Percentiles rank a stretch among this genome's conserved stretches.
Conservation (phyloP, 1,140 invertebrate genomes). For the Nebria ingens region DNA sequence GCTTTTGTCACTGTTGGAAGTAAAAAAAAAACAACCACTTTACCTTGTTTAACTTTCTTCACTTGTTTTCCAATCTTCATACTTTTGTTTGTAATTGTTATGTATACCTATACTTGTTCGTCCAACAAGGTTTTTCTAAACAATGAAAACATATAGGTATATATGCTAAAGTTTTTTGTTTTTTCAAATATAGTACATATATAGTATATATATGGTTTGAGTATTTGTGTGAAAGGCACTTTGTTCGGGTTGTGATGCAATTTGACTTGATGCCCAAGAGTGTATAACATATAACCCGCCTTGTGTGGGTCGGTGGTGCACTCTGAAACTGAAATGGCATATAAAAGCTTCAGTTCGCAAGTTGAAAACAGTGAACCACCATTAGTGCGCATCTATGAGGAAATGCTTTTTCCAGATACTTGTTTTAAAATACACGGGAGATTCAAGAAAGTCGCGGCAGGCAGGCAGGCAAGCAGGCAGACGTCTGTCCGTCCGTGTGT, state of each 20-base stretch:
- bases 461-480: not conserved
- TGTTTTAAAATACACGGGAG: constrained; percentile 23
- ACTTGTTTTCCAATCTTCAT: too few species aligned
- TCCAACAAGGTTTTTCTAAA: too few species aligned
- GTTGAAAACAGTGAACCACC: constrained; percentile 20
- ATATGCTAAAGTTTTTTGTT: too few species aligned
- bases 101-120: too few species aligned
- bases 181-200: too few species aligned
- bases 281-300: constrained; percentile 1
- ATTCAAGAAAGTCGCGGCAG: constrained; percentile 1
- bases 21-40: too few species aligned
- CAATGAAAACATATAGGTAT: too few species aligned
- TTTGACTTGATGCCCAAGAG: constrained; percentile 4
- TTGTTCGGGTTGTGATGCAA: not conserved
- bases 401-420: constrained; percentile 21
- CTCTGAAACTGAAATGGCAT: constrained; percentile 10
- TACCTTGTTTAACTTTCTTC: too few species aligned
- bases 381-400: constrained; percentile 23
- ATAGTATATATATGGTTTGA: not conserved
- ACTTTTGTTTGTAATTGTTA: too few species aligned
- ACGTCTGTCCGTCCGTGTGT: not conserved
- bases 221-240: not conserved
- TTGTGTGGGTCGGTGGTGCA: not conserved
- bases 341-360: constrained; percentile 14
- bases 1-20: not conserved